Conservation (phyloP, 2,888 invertebrate species). For the Heteromyza rotundicornis region DNA sequence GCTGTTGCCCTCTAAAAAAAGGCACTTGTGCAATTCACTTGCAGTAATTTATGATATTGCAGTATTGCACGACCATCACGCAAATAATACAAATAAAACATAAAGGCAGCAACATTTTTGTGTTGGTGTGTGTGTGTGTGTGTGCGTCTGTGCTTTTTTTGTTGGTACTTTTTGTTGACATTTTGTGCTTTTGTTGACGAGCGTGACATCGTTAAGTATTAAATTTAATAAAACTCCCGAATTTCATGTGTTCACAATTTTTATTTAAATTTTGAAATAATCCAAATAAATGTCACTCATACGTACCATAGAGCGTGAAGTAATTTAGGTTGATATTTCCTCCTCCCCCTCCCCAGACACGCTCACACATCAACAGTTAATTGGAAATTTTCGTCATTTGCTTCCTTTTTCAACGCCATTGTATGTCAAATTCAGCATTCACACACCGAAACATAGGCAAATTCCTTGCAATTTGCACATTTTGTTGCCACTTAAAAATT, state of each 20-base stretch:
- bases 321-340: too few relatives aligned
- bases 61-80: background rate
- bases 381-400: background rate
- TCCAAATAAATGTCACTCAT: slow-evolving; percentile 4
- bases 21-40: slow-evolving; percentile 5
- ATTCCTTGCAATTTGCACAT: slow-evolving; percentile 2
- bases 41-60: slow-evolving; percentile 3
- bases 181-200: background rate
- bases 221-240: background rate
- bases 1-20: slow-evolving; percentile 2
- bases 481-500: background rate
- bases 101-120: background rate
- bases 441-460: too few relatives aligned
- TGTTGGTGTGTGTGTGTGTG: too few relatives aligned
- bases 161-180: too few relatives aligned
- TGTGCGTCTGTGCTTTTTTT: too few relatives aligned
- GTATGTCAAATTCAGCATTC: too few relatives aligned
- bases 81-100: background rate
- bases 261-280: too few relatives aligned
- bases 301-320: background rate
- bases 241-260: background rate
- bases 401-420: background rate
- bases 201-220: background rate
- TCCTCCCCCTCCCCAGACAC: background rate
- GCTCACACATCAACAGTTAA: background rate